Conservation (phyloP, 1,140 invertebrate species). For the Pogonomyrmex barbatus region DNA sequence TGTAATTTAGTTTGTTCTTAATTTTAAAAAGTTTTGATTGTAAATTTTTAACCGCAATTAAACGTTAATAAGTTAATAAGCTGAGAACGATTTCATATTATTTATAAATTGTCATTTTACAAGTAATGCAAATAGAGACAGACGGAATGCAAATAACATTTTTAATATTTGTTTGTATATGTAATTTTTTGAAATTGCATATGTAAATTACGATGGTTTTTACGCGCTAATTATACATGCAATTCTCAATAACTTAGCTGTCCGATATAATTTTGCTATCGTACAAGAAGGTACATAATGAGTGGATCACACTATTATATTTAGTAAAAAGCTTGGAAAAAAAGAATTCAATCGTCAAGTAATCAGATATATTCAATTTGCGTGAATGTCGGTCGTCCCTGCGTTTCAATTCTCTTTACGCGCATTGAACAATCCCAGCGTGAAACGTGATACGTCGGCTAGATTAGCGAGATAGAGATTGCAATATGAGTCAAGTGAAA, state of each 20-base stretch:
- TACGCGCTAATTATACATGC: neutral
- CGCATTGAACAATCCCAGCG: neutral
- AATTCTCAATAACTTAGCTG: conserved; percentile 2
- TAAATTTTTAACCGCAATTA: neutral
- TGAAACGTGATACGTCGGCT: neutral
- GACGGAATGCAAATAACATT: neutral
- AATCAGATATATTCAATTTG: conserved; percentile 8
- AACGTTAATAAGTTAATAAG: neutral
- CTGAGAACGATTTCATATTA: neutral
- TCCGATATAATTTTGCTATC: neutral
- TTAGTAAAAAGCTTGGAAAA: neutral
- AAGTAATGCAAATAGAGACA: neutral
- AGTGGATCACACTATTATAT: neutral
- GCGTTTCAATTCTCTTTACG: neutral
- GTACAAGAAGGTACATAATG: neutral
- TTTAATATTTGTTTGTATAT: neutral
- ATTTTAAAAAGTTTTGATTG: neutral
- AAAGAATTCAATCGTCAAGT: neutral
- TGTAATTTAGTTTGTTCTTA: neutral
- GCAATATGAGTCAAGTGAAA: conserved; percentile 1
- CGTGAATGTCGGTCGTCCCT: neutral
- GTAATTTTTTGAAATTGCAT: neutral
- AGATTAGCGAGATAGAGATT: conserved; percentile 6
- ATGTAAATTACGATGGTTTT: neutral
- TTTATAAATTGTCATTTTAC: neutral